Base-by-base conservation (phyloP, 2,888 invertebrate genomes). In the Leucophenga maculata region DNA sequence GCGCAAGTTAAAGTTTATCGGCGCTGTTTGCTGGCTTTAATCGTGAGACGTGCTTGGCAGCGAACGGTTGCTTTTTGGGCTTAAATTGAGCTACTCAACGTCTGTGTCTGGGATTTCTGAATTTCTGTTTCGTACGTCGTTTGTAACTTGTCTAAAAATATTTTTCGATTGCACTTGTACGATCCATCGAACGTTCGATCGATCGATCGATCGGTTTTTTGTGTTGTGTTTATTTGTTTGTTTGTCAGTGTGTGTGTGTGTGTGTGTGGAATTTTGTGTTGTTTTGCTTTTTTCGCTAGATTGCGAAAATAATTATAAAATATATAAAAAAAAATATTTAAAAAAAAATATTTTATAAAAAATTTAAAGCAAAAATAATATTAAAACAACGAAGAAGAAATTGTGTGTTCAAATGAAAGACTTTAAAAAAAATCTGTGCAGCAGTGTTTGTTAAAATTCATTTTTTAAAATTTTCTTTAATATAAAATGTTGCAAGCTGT, bases 41-140 rank as follows among this genome's bases (percentile, higher is more conserved):
- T 84, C 79, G 84, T 82, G 76, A 74, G 81, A 80, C 83, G 84
- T 80, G 79, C 74, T 73, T 76, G 70, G 62, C 74, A 77, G 81
- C 80, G 84, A 82, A 84, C 16, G n/a, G 68, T 68, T 76, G 74
- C 65, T 71, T 67, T 67, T 69, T 64, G 72, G 66, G 68, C 75
- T 59, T 48, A 13, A 16, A 16, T 16, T 16, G 48, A 16, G 48
- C 13, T 48, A 48, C 16, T 3, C 14, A n/a, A 48, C 3, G 9
- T 13, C 31, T 57, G 57, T 26, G 31, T 26, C 26, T 26, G 26
- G 26, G 26, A 26, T 26, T 26, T 26, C 26, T 26, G 26, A n/a
- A n/a, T n/a, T n/a, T 50, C 14, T 54, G 11, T 20, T 18, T 54
- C 54, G 22, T 20, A 20, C 54, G 54, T 54, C n/a, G n/a, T n/a